Base-by-base conservation (phyloP, 2,797 vertebrate species). In the Phrynocephalus guinanensis region DNA sequence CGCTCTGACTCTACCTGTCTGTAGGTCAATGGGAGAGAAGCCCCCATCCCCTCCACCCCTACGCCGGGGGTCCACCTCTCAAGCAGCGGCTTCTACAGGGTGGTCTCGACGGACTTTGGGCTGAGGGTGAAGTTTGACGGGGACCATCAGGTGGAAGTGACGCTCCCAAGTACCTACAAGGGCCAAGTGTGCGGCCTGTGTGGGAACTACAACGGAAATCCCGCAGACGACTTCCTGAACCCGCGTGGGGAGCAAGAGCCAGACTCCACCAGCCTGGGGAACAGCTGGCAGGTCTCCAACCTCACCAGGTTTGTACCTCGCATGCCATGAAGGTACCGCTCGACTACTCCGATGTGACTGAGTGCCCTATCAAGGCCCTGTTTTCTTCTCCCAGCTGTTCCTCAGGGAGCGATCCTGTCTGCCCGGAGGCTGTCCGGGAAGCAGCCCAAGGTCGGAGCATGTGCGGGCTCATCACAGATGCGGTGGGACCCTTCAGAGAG, bases 61-160 rank as follows among this genome's bases (percentile, higher is more conserved):
- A 67, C 86, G 0, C 0, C 0, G 0, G 90, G 93, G 0, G 86
- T 93, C 85, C 79, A 84, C 56, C 82, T 95, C 71, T 85, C 56
- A 0, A 86, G 76, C 91, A 95, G 93, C 0, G 95, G 95, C 6
- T 86, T 92, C 84, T 94, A 95, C 86, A 88, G 91, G 0, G 63
- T 95, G 85, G 88, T 96, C 52, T 79, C 85, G 2, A 94, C 95
- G 26, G 92, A 92, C 63, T 96, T 96, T 90, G 95, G 95, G 73
- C 79, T 96, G 86, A 91, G 86, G n/a, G 95, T 96, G 82, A 95
- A 85, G 90, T 96, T 94, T 91, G 94, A 95, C 76, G 95, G 95
- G 70, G 92, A 60, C 6, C 93, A 95, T 83, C 91, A 92, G 1
- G 95, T 93, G 82, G 94, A 94, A 52, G 95, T 96, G 87, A 75